These are phyloP conservation scores for Muraenolepis orangiensis DNA, from an alignment of 2,797 vertebrate species.

Conservation along the genomic window DNA sequence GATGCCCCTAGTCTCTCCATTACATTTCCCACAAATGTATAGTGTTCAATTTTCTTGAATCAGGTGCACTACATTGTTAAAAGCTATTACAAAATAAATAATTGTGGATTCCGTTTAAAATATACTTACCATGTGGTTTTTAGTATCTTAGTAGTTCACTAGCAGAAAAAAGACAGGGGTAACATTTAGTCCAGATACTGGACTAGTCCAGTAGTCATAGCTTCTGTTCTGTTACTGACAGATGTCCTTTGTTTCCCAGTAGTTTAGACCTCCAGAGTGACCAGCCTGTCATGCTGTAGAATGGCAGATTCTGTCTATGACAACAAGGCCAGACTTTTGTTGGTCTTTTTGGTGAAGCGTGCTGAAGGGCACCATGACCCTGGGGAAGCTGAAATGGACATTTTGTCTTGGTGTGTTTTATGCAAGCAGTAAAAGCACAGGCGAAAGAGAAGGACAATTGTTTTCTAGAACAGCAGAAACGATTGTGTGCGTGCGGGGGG, in stretches of 20 bases:
- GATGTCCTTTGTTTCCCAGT: slow-evolving; percentile 63
- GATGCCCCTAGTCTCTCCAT: not conserved
- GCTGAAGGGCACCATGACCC: slow-evolving; percentile 60
- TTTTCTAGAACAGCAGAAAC: slow-evolving; percentile 64
- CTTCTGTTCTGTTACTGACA: slow-evolving; percentile 63
- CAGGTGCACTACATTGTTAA: not conserved
- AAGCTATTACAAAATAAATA: not conserved
- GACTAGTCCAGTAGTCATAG: slow-evolving; percentile 40
- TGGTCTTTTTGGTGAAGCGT: slow-evolving; percentile 70
- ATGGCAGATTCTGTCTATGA: slow-evolving; percentile 67
- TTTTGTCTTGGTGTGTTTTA: slow-evolving; percentile 72
- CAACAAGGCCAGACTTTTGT: slow-evolving; percentile 73
- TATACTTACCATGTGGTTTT: not conserved
- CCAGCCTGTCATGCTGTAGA: slow-evolving; percentile 57
- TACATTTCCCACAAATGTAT: not conserved
- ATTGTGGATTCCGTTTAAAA: not conserved
- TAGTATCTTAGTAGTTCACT: not conserved
- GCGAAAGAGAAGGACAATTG: slow-evolving; percentile 68
- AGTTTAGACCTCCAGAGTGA: slow-evolving; percentile 56
- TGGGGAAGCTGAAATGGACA: slow-evolving; percentile 65
- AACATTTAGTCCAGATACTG: slow-evolving; percentile 31
- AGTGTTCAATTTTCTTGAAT: not conserved
- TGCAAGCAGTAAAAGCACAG: slow-evolving; percentile 61
- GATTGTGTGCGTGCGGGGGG: slow-evolving; percentile 65
- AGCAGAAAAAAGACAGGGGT: slow-evolving; percentile 21